phyloP scores from a whole-genome alignment of 1,140 invertebrate species.

The Nautilus pompilius region DNA sequence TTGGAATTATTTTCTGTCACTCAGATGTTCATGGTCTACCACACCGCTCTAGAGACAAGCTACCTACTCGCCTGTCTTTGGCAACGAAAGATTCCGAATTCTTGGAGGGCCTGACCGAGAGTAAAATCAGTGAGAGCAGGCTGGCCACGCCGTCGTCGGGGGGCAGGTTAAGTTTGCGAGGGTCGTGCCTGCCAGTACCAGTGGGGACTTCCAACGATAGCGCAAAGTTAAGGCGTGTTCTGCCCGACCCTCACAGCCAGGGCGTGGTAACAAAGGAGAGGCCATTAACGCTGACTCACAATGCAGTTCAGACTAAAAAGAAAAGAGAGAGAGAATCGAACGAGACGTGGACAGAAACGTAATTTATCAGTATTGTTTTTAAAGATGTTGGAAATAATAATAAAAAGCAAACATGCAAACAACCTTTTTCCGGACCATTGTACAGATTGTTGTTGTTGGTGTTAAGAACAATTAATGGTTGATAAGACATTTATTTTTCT shows the following conservation, averaged over 20 bases:
- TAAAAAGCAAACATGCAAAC: no score
- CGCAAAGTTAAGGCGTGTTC: constrained; percentile 35
- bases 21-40: constrained; percentile 40
- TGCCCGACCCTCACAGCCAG: not conserved
- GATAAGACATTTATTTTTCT: no score
- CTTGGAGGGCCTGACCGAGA: constrained; percentile 30
- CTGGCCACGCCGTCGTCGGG: constrained; percentile 48
- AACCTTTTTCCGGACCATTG: no score
- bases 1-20: constrained; percentile 13
- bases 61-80: constrained; percentile 40
- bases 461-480: no score
- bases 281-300: no score
- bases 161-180: constrained; percentile 43
- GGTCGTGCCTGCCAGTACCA: constrained; percentile 45
- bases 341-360: no score
- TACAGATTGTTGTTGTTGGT: no score
- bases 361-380: no score
- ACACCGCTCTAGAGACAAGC: constrained; percentile 36
- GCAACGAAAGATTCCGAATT: constrained; percentile 36
- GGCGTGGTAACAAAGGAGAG: not conserved
- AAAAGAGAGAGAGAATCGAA: no score
- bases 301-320: no score
- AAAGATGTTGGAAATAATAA: no score
- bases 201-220: constrained; percentile 37
- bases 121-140: constrained; percentile 39